phyloP scores from a whole-genome alignment of 2,797 vertebrate species.

The Xiphorhynchus erythropygius region DNA sequence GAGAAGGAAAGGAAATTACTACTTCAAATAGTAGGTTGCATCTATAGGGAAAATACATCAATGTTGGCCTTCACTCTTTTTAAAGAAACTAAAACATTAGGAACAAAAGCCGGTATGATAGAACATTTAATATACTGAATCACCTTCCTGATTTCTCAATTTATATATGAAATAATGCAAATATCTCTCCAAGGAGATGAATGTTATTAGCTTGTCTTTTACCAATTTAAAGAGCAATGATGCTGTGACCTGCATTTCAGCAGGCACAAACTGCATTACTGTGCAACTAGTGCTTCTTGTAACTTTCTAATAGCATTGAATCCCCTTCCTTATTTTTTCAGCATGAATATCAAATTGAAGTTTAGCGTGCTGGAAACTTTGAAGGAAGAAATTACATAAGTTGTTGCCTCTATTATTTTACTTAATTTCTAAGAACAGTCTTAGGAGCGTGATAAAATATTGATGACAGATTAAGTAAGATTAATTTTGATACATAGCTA shows the following conservation, averaged over 20 bases:
- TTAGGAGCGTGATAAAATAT: background rate
- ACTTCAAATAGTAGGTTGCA: background rate
- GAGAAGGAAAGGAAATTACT: background rate
- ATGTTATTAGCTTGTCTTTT: background rate
- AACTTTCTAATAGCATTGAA: background rate
- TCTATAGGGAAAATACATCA: background rate
- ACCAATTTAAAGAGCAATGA: background rate
- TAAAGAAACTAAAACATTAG: background rate
- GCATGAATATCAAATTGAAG: background rate
- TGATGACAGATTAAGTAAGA: background rate
- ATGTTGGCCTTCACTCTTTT: background rate
- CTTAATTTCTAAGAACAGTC: background rate
- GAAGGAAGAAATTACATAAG: background rate
- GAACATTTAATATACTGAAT: background rate
- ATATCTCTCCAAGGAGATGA: background rate
- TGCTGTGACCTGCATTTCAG: background rate
- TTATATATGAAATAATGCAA: slow-evolving; percentile 5
- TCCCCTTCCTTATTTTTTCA: background rate
- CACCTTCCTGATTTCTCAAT: background rate
- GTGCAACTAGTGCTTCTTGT: background rate
- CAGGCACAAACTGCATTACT: background rate
- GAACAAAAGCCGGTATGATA: background rate
- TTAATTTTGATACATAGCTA: background rate
- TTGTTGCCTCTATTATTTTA: background rate
- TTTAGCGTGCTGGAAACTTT: background rate